Conservation (phyloP, 2,113 vertebrate species). For the Protobothrops mucrosquamatus region DNA sequence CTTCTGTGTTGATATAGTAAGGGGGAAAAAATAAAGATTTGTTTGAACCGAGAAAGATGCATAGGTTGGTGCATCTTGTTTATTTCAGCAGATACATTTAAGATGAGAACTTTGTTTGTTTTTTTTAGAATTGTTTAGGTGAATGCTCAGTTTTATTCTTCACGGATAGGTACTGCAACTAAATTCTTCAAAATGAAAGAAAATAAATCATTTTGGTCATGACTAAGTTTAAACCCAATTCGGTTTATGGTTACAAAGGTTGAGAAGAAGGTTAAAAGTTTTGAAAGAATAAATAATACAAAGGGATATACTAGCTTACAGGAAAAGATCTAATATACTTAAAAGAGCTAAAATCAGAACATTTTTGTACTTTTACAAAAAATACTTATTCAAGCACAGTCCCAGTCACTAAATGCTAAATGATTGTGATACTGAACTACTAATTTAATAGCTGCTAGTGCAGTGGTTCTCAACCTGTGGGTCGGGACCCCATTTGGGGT, state of each 20-base stretch:
- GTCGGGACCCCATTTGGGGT: too few species aligned
- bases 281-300: neutral
- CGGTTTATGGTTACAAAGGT: neutral
- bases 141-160: neutral
- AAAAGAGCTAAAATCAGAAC: neutral
- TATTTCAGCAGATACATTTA: neutral
- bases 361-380: neutral
- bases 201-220: neutral
- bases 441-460: neutral
- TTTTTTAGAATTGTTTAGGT: neutral
- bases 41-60: neutral
- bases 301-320: neutral
- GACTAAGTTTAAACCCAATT: neutral
- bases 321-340: neutral
- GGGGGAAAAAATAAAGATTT: neutral
- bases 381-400: neutral
- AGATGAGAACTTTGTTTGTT: neutral
- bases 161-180: neutral
- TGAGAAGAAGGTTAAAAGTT: neutral
- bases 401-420: too few species aligned
- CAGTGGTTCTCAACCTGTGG: too few species aligned
- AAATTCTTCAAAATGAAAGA: neutral
- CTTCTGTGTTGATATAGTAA: neutral
- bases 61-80: neutral
- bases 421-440: neutral